Evolutionary conservation across 2,888 invertebrate species (phyloP), one percentile per base, ranked within the genome.

Genomic region (Atethmia centrago): DNA sequence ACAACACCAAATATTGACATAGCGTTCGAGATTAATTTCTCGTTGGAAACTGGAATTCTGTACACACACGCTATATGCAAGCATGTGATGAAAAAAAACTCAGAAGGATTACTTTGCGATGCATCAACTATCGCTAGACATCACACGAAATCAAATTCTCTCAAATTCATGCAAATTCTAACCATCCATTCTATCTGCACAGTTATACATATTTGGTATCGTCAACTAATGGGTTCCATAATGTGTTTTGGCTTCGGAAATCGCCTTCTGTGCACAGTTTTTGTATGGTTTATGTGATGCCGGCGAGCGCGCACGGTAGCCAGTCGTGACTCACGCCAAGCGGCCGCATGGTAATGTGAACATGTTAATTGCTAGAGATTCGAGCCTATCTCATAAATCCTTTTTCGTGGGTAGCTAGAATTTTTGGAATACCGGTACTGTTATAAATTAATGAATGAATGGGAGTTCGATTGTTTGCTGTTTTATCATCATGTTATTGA

Each of bases 341-440:
- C 84, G 59, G 72, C 84, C 84, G 85, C 84, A 82, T 82, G 86
- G 83, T 83, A 88, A 89, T 89, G 88, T 90, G 90, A 88, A 92
- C 92, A 92, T 92, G 93, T 91, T 93, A 93, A 93, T 93, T 93
- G 92, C 88, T 87, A 86, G 86, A 89, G 85, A 88, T 88, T 80
- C 85, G 70, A 74, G 83, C 85, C 84, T 86, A 85, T 85, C 79
- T 78, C 84, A 83, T 69, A 83, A 77, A 79, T 80, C 79, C 71
- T 80, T 80, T 74, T 70, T 55, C 59, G 77, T 81, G 76, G 74
- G 76, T 68, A 77, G 62, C 59, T 68, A 36, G 42, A 36, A 68
- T 62, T 62, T 71, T 76, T 51, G 49, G 49, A 69, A 61, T 77
- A 62, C 55, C 19, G 12, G 28, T 28, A 58, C 49, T 70, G 2